Evolutionary conservation across 2,888 invertebrate genomes (phyloP).

Genomic region (Oxytorus armatus): DNA sequence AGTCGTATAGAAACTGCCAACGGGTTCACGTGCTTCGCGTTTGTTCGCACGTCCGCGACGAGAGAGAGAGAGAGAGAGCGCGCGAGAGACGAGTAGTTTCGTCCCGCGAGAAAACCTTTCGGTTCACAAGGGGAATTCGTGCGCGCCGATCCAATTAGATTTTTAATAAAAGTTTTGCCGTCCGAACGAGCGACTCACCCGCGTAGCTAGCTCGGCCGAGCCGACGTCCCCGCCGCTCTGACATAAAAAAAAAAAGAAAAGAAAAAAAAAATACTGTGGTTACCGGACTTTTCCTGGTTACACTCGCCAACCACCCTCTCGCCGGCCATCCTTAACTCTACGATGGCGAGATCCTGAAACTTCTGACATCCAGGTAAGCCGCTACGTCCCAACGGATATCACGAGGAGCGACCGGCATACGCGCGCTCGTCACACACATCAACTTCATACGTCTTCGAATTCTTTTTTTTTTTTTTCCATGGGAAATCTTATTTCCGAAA

Average conservation of each 20-base stretch:
- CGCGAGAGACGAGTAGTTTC: conserved; percentile 51
- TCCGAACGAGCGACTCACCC: conserved; percentile 68
- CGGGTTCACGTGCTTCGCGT: conserved; percentile 45
- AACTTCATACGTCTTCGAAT: conserved; percentile 28
- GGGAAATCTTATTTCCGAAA: conserved; percentile 15
- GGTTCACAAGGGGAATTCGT: conserved; percentile 65
- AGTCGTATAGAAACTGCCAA: conserved; percentile 37
- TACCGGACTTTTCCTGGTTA: conserved; percentile 65
- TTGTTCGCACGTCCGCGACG: conserved; percentile 54
- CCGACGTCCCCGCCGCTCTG: conserved; percentile 16
- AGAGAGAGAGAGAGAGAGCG: conserved; percentile 16
- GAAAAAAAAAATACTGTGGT: conserved; percentile 55
- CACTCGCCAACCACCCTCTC: conserved; percentile 38
- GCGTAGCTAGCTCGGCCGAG: conserved; percentile 23
- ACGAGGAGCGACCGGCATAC: conserved; percentile 47
- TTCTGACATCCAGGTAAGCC: conserved; percentile 66
- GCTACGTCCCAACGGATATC: conserved; percentile 56
- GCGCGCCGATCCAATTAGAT: conserved; percentile 79
- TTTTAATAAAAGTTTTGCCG: conserved; percentile 81
- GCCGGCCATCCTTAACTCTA: conserved; percentile 57
- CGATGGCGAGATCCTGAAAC: conserved; percentile 58
- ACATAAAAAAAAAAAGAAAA: conserved; percentile 68
- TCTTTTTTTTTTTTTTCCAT: conserved; percentile 13
- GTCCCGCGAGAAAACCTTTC: conserved; percentile 72
- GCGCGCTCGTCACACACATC: conserved; percentile 50